Conservation (phyloP, 2,113 vertebrate genomes). For the Paradoxurus hermaphroditus region DNA sequence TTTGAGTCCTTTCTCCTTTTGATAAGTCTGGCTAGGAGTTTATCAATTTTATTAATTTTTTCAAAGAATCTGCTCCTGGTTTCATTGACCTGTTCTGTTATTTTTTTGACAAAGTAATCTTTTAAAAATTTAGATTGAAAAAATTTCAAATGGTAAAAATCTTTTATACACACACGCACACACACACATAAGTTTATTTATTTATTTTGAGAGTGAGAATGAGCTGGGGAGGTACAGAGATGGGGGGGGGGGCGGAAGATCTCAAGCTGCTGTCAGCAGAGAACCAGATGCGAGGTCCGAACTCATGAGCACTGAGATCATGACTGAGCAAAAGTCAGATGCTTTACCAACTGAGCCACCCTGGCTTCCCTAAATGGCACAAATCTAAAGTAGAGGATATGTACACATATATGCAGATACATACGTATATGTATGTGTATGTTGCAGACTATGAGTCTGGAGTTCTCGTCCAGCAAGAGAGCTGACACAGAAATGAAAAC, state of each 20-base stretch:
- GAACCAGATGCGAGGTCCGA: too few species aligned
- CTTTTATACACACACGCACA: not conserved
- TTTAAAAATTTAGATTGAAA: conserved; percentile 2
- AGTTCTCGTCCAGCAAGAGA: too few species aligned
- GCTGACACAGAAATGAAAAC: too few species aligned
- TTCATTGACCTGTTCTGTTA: not conserved
- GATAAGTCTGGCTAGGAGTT: not conserved
- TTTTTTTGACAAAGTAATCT: not conserved
- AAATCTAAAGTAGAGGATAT: not conserved
- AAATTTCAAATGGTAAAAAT: not conserved
- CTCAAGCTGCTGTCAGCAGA: too few species aligned
- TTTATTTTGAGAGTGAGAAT: too few species aligned
- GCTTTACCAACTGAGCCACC: too few species aligned
- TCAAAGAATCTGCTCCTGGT: not conserved
- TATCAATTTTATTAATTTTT: not conserved
- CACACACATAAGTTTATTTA: too few species aligned
- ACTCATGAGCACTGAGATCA: too few species aligned
- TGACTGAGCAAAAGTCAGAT: too few species aligned
- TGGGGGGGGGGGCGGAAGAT: too few species aligned
- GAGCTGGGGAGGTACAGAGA: too few species aligned
- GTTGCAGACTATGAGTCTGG: too few species aligned
- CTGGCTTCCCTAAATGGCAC: not conserved
- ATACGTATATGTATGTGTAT: not conserved
- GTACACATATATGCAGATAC: not conserved
- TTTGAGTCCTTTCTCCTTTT: not conserved